Conservation (phyloP, 1,140 invertebrate genomes). For the Chymomyza costata region DNA sequence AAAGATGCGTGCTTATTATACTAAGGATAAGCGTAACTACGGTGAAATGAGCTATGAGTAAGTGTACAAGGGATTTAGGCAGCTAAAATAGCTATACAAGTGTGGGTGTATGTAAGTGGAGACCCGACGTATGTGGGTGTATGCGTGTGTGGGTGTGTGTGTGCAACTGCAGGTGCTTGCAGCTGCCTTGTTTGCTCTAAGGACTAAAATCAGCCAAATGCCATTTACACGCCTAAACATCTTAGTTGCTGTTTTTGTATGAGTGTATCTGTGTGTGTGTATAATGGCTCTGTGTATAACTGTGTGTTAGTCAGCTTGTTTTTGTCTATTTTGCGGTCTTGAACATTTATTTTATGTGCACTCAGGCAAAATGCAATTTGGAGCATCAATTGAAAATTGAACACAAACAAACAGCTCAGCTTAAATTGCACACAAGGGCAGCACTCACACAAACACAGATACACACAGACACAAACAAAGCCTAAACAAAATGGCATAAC, state of each 20-base stretch:
- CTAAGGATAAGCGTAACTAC: conserved; percentile 64
- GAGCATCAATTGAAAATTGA: conserved; percentile 46
- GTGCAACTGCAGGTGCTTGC: conserved; percentile 16
- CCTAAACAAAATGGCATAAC: too few species aligned
- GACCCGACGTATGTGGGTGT: conserved; percentile 14
- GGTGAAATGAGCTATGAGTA: conserved; percentile 70
- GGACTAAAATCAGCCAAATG: conserved; percentile 35
- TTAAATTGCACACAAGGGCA: too few species aligned
- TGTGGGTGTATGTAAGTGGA: not conserved
- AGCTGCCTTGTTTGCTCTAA: conserved; percentile 51
- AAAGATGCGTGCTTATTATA: conserved; percentile 64
- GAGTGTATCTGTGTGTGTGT: not conserved
- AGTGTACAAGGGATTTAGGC: conserved; percentile 25
- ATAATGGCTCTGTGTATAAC: conserved; percentile 11
- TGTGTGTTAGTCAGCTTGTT: too few species aligned
- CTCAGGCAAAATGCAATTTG: conserved; percentile 42
- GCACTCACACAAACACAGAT: too few species aligned
- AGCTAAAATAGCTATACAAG: not conserved
- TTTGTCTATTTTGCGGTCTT: conserved; percentile 12
- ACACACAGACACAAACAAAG: too few species aligned
- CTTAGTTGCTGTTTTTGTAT: too few species aligned
- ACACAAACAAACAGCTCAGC: conserved; percentile 19
- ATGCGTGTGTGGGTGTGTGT: conserved; percentile 30
- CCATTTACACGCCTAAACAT: conserved; percentile 44
- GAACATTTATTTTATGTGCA: not conserved